Conservation (phyloP, 1,140 invertebrate genomes). For the Heterodera carotae region DNA sequence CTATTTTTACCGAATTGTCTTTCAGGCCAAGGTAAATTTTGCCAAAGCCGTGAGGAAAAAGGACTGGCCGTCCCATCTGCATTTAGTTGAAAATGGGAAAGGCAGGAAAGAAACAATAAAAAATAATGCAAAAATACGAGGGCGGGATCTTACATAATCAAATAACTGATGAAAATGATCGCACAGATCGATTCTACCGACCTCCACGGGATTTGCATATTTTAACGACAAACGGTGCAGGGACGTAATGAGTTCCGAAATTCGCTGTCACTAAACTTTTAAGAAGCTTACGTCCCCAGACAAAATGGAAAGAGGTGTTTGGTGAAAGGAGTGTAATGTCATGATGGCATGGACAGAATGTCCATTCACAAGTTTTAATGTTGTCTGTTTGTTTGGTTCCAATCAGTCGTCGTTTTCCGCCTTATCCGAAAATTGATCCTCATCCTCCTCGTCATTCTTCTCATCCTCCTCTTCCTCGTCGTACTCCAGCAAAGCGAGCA, state of each 20-base stretch:
- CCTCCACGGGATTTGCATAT: background rate
- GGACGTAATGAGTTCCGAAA: too few species aligned
- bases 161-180: background rate
- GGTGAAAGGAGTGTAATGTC: background rate
- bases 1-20: background rate
- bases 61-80: background rate
- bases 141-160: background rate
- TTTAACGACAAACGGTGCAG: background rate
- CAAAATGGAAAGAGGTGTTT: background rate
- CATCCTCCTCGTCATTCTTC: background rate
- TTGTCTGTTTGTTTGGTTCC: background rate
- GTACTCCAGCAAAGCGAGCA: constrained; percentile 21
- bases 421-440: background rate
- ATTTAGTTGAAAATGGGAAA: background rate
- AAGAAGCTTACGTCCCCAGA: background rate
- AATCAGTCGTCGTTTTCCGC: background rate
- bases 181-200: background rate
- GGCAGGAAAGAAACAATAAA: background rate
- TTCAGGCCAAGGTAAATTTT: background rate
- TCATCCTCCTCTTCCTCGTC: constrained; percentile 30
- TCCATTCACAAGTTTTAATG: background rate
- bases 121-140: background rate
- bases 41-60: background rate
- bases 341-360: background rate
- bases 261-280: too few species aligned